Conservation (phyloP, 2,888 invertebrate genomes). For the Salticus scenicus region DNA sequence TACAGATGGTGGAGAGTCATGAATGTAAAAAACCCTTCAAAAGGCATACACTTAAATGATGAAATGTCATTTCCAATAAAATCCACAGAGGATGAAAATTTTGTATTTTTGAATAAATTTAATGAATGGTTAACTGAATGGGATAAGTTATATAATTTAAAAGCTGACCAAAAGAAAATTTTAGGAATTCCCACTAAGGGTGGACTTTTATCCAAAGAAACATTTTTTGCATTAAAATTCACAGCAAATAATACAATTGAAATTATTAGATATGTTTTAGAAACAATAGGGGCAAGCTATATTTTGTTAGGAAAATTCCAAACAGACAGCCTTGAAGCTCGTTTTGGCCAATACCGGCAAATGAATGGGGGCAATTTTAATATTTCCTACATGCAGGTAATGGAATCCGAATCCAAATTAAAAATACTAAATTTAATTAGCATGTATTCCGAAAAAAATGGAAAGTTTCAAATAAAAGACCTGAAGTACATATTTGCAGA, state of each 20-base stretch:
- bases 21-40: not conserved
- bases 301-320: slow-evolving; percentile 16
- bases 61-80: not conserved
- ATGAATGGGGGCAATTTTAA: slow-evolving; percentile 22
- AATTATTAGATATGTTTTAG: not conserved
- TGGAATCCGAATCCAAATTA: not conserved
- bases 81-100: not conserved
- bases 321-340: slow-evolving; percentile 1
- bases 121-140: not conserved
- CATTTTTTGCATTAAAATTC: not conserved
- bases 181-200: not conserved
- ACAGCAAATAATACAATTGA: not conserved
- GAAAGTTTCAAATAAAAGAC: too few species aligned
- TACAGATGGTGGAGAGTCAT: slow-evolving; percentile 18
- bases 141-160: not conserved
- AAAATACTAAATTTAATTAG: not conserved
- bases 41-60: not conserved
- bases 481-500: too few species aligned
- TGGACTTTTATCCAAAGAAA: not conserved
- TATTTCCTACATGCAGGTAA: not conserved
- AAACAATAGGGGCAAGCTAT: not conserved
- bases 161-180: not conserved
- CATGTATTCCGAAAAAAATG: too few species aligned
- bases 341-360: slow-evolving; percentile 22
- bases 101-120: not conserved